phyloP scores from a whole-genome alignment of 2,888 invertebrate genomes.

The Anthophora plumipes region DNA sequence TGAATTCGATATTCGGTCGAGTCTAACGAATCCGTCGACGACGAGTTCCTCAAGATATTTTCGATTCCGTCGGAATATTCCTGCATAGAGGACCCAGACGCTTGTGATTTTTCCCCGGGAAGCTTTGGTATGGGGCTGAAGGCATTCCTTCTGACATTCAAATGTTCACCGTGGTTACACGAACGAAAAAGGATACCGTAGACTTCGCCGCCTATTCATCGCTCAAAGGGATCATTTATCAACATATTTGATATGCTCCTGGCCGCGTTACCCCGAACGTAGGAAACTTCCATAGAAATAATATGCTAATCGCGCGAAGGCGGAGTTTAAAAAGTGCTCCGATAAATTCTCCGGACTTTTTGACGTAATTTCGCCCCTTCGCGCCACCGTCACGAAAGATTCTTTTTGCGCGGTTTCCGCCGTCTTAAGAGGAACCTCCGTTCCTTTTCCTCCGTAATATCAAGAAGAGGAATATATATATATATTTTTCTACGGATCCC shows the following conservation, averaged over 20 bases:
- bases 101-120: conserved; percentile 59
- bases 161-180: conserved; percentile 71
- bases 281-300: conserved; percentile 80
- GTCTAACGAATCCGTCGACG: conserved; percentile 40
- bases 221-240: conserved; percentile 84
- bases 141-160: conserved; percentile 81
- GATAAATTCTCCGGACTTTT: conserved; percentile 84
- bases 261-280: conserved; percentile 71
- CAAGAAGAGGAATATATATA: conserved; percentile 60
- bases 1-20: conserved; percentile 45
- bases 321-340: conserved; percentile 84
- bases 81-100: conserved; percentile 54
- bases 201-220: conserved; percentile 78
- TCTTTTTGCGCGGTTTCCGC: conserved; percentile 75
- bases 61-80: conserved; percentile 56
- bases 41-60: conserved; percentile 46
- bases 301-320: conserved; percentile 84
- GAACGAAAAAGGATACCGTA: conserved; percentile 74
- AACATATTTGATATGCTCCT: conserved; percentile 84
- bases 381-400: conserved; percentile 74
- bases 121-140: conserved; percentile 31
- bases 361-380: conserved; percentile 83
- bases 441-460: conserved; percentile 59
- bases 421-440: conserved; percentile 72
- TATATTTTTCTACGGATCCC: conserved; percentile 38